phyloP scores from a whole-genome alignment of 2,888 invertebrate species.

The Sphecodes monilicornis region DNA sequence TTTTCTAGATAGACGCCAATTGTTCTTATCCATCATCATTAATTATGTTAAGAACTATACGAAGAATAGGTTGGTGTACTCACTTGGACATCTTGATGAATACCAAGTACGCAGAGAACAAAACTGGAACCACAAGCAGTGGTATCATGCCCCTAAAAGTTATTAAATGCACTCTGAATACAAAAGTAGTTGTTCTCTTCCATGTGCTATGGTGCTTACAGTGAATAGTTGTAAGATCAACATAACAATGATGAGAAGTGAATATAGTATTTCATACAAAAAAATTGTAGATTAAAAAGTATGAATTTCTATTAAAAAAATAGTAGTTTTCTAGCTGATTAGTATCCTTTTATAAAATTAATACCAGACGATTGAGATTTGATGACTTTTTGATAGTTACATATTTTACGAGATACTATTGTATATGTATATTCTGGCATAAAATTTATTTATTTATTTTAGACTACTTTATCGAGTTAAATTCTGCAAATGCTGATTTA shows the following conservation, averaged over 20 bases:
- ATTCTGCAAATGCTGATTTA: background rate
- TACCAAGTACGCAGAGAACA: slow-evolving; percentile 91
- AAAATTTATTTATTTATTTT: too few species aligned
- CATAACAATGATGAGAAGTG: too few species aligned
- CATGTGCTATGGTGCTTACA: too few species aligned
- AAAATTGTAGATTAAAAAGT: too few species aligned
- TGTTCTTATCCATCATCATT: background rate
- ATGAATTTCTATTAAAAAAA: background rate
- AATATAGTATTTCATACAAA: too few species aligned
- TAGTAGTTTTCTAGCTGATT: background rate
- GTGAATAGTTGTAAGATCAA: too few species aligned
- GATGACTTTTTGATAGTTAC: background rate
- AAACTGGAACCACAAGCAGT: slow-evolving; percentile 93
- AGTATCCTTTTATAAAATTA: too few species aligned
- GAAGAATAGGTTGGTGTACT: slow-evolving; percentile 37
- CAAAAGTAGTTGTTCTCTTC: background rate
- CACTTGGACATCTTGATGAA: slow-evolving; percentile 89
- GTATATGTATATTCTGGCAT: too few species aligned
- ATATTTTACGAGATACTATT: too few species aligned
- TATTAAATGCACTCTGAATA: background rate
- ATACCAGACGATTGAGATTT: background rate
- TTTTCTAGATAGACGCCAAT: too few species aligned
- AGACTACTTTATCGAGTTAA: too few species aligned
- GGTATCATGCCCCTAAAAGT: slow-evolving; percentile 90
- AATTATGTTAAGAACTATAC: background rate